Base-by-base conservation (phyloP, 2,797 vertebrate genomes). In the Galago senegalensis region DNA sequence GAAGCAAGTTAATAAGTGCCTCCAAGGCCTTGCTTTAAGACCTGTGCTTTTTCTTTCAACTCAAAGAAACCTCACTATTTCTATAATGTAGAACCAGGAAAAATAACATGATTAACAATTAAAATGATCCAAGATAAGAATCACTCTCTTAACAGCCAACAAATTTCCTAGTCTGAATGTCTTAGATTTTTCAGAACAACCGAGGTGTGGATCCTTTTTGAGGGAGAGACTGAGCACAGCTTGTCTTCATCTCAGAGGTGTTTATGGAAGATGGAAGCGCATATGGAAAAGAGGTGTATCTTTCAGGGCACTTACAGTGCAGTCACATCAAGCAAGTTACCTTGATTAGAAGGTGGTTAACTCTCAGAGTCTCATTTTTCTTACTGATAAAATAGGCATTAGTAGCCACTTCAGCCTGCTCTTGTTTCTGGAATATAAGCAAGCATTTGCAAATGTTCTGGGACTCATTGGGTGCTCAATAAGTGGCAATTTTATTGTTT, bases 11-110 rank as follows among this genome's bases (percentile, higher is more conserved):
- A 93, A 37, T 86, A 56, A 88, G 25, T 31, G 25, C 14, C 53
- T 91, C 31, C 7, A 81, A 79, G 40, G 27, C 63, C 84, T 75
- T 81, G 20, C 49, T 88, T 40, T 84, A 77, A 93, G 79, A 70
- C 27, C 18, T 81, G 58, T 4, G 37, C 31, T 77, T 81, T 75
- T 77, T 65, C 37, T 76, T 29, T 89, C 34, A 75, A 31, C 0
- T 40, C 37, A 65, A 85, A 84, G 31, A 56, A 92, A 37, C 18
- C 43, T 73, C 12, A 58, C 43, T 10, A 60, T 82, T 72, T 89
- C 80, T 82, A 7, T 63, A 85, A 82, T 75, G 25, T 23, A 70
- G 49, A 89, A 89, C 13, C 7, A 31, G 25, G 34, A 82, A 72
- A 69, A 89, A 58, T 27, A 94, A 76, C 34, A 75, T 14, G 29